phyloP scores from a whole-genome alignment of 2,888 invertebrate species.

The Lucinisca nassula region DNA sequence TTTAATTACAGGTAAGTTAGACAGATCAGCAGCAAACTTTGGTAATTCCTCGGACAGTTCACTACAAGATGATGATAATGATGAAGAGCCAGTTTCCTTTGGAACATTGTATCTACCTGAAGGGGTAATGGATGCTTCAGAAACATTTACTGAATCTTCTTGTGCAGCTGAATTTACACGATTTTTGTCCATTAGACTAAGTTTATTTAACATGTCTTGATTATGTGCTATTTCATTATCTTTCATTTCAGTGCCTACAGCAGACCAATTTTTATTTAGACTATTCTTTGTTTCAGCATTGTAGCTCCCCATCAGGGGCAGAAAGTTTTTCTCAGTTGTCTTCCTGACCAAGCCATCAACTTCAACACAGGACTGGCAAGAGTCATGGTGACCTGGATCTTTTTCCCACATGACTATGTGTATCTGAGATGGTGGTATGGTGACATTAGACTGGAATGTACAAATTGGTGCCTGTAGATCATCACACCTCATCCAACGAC shows the following conservation, averaged over 20 bases:
- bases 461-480: constrained; percentile 81
- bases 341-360: no score
- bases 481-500: constrained; percentile 85
- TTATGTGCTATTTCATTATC: no score
- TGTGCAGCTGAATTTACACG: no score
- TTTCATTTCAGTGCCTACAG: no score
- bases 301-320: no score
- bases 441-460: constrained; percentile 61
- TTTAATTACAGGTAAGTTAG: background rate
- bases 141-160: no score
- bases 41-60: constrained; percentile 51
- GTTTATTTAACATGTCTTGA: no score
- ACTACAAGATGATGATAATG: constrained; percentile 46
- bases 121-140: background rate
- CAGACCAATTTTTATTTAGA: no score
- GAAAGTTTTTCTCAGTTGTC: no score
- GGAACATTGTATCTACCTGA: background rate
- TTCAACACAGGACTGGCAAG: no score
- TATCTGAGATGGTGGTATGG: constrained; percentile 81
- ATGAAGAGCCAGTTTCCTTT: background rate
- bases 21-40: constrained; percentile 43
- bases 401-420: constrained; percentile 87
- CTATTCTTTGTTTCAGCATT: no score
- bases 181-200: no score
- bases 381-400: background rate